A percentile compares a stretch with the other conserved stretches of the same genome.
These are phyloP conservation scores for Gymnarchus niloticus DNA, from an alignment of 2,113 vertebrate species.

Conservation along the genomic window DNA sequence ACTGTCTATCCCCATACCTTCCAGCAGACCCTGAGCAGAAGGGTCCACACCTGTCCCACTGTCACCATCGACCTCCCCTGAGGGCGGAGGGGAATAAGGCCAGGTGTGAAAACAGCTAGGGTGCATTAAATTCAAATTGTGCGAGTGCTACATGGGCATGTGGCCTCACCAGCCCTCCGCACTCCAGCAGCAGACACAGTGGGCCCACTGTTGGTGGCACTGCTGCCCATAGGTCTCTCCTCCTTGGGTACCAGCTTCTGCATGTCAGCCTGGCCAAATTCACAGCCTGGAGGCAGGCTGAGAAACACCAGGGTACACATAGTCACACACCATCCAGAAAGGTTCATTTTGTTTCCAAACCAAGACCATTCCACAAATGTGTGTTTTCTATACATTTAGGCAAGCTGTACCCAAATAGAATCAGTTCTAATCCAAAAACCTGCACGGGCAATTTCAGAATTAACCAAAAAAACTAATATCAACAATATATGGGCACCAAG, in stretches of 20 bases:
- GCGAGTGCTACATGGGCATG: background rate
- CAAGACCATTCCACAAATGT: background rate
- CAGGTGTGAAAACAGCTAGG: background rate
- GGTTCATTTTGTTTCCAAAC: background rate
- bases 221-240: conserved; percentile 67
- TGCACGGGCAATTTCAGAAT: background rate
- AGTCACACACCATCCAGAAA: background rate
- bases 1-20: conserved; percentile 85
- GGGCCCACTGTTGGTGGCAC: conserved; percentile 24
- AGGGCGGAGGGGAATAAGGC: conserved; percentile 5
- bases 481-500: background rate
- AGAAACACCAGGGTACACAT: background rate
- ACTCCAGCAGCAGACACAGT: conserved; percentile 53
- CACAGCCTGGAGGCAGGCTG: conserved; percentile 85
- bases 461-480: background rate
- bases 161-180: conserved; percentile 71
- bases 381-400: background rate
- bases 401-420: background rate
- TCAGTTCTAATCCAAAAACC: background rate
- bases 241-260: conserved; percentile 91
- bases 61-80: conserved; percentile 68
- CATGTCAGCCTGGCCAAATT: conserved; percentile 92
- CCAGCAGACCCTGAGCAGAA: conserved; percentile 76
- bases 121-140: background rate
- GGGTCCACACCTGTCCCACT: conserved; percentile 64